phyloP scores from a whole-genome alignment of 30 jellyfish, hydroid and myxozoan species.

The Turritopsis rubra region DNA sequence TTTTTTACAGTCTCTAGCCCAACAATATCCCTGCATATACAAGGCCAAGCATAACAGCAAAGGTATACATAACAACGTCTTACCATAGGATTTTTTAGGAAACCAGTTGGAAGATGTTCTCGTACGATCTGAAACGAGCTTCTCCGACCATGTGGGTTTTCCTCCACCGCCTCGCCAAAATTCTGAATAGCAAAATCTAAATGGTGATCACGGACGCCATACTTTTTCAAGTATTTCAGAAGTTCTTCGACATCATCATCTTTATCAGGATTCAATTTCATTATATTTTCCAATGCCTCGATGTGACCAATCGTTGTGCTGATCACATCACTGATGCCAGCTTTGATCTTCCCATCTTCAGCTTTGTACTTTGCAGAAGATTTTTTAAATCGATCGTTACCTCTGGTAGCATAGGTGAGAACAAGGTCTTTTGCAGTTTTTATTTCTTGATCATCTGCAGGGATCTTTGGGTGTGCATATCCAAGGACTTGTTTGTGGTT shows the following conservation, averaged over 20 bases:
- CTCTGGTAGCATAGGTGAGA: constrained; percentile 9
- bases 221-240: constrained; percentile 9
- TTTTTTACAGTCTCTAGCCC: too few species aligned
- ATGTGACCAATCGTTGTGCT: constrained; percentile 5
- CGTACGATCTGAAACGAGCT: constrained; percentile 34
- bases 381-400: neutral
- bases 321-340: constrained; percentile 22
- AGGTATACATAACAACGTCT: neutral
- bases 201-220: constrained; percentile 14
- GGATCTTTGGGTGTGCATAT: constrained; percentile 39
- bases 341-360: neutral
- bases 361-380: neutral
- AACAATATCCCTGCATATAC: too few species aligned
- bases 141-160: neutral
- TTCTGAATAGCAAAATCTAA: neutral
- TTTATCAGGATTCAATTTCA: neutral
- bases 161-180: neutral
- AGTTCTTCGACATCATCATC: constrained; percentile 32
- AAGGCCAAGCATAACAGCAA: too few species aligned
- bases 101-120: constrained; percentile 51
- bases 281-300: constrained; percentile 19
- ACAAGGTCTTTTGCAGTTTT: constrained; percentile 15
- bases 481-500: constrained; percentile 41
- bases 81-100: constrained; percentile 2
- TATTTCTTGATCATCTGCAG: constrained; percentile 5